Percentiles rank a stretch among this genome's conserved stretches.
Evolutionary conservation across 2,888 invertebrate genomes (phyloP).

Genomic region (Phyto melanocephala): DNA sequence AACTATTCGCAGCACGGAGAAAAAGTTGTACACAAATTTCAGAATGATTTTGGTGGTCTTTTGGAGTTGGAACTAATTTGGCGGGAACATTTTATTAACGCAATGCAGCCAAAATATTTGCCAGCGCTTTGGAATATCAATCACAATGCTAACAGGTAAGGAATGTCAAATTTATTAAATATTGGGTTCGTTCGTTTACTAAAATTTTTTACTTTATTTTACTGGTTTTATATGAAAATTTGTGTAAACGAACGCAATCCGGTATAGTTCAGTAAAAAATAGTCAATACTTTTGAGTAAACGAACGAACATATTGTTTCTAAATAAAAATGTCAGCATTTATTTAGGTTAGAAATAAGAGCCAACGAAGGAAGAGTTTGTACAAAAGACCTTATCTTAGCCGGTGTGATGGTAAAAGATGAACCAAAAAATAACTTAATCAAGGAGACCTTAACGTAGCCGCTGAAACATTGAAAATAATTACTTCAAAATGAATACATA

Average conservation of each 20-base stretch:
- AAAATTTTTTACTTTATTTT: too few species aligned
- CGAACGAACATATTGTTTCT: too few species aligned
- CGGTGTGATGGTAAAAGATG: constrained; percentile 70
- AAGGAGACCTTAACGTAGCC: too few species aligned
- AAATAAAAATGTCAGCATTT: background rate
- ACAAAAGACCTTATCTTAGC: constrained; percentile 77
- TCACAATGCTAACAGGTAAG: constrained; percentile 84
- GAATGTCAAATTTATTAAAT: background rate
- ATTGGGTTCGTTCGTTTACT: too few species aligned
- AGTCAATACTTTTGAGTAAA: too few species aligned
- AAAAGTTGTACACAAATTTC: constrained; percentile 82
- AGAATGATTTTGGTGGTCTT: constrained; percentile 81
- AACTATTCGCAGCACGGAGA: constrained; percentile 81
- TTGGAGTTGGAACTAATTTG: constrained; percentile 85
- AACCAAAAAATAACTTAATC: background rate
- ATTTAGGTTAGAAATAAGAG: constrained; percentile 79
- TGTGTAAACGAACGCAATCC: too few species aligned
- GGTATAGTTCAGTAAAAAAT: too few species aligned
- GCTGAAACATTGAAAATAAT: too few species aligned
- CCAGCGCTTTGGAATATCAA: constrained; percentile 88
- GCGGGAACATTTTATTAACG: constrained; percentile 86
- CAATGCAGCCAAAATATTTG: constrained; percentile 86
- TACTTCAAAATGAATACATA: too few species aligned
- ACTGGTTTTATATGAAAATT: too few species aligned
- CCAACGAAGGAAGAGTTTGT: constrained; percentile 80